Percentiles rank a stretch among this genome's conserved stretches.
Conservation (phyloP, 2,888 invertebrate species). For the Drosophila mimetica region DNA sequence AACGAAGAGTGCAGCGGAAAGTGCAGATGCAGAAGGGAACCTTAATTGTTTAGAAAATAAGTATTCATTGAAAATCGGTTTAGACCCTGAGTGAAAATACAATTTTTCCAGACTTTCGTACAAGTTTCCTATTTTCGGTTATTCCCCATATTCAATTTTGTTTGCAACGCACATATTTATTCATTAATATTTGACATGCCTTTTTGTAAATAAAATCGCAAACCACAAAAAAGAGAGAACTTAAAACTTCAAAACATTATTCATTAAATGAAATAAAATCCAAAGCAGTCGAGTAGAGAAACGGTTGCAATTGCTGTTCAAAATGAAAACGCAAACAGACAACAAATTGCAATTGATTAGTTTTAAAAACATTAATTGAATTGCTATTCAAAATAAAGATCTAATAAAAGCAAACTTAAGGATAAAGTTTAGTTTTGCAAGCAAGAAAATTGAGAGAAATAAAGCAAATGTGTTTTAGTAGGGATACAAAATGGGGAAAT, state of each 20-base stretch:
- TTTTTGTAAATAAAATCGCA: constrained; percentile 77
- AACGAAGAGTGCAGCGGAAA: constrained; percentile 5
- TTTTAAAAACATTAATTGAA: constrained; percentile 77
- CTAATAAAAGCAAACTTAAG: constrained; percentile 58
- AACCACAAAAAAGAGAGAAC: constrained; percentile 33
- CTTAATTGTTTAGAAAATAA: constrained; percentile 50
- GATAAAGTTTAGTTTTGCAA: constrained; percentile 75
- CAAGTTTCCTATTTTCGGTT: constrained; percentile 4
- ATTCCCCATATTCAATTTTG: constrained; percentile 1
- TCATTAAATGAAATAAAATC: constrained; percentile 71
- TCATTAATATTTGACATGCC: constrained; percentile 52
- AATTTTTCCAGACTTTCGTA: constrained; percentile 43
- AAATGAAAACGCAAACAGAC: constrained; percentile 32
- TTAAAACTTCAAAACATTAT: constrained; percentile 48
- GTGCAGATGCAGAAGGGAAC: constrained; percentile 16
- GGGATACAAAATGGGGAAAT: constrained; percentile 19
- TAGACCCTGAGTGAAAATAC: constrained; percentile 41
- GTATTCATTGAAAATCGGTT: constrained; percentile 48
- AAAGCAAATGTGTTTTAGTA: constrained; percentile 32
- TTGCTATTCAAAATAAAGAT: constrained; percentile 65
- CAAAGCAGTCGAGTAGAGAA: constrained; percentile 37
- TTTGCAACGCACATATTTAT: constrained; percentile 44
- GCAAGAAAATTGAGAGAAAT: constrained; percentile 57
- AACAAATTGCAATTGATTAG: constrained; percentile 70
- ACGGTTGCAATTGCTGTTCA: constrained; percentile 52